Conservation (phyloP, 2,888 invertebrate species). For the Choreutis nemorana region DNA sequence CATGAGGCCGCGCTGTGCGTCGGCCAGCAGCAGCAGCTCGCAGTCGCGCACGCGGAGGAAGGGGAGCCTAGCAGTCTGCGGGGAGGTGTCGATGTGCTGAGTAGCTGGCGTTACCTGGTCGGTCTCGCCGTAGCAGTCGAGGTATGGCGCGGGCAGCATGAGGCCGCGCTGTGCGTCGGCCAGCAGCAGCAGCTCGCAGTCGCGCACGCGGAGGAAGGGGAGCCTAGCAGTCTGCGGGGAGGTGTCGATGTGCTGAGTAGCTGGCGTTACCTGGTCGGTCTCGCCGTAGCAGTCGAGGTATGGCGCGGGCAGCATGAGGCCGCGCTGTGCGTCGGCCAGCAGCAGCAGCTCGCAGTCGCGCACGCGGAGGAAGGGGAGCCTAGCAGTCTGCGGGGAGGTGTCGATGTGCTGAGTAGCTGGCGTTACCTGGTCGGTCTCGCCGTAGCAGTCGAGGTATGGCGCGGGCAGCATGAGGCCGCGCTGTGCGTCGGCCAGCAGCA, state of each 20-base stretch:
- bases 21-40: constrained; percentile 81
- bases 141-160: constrained; percentile 85
- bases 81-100: no score
- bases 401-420: no score
- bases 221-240: no score
- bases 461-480: constrained; percentile 63
- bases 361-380: no score
- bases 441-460: not conserved
- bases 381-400: no score
- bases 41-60: no score
- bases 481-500: constrained; percentile 77
- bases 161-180: constrained; percentile 80
- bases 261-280: constrained; percentile 75
- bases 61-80: constrained; percentile 87
- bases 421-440: constrained; percentile 3
- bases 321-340: constrained; percentile 75
- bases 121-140: constrained; percentile 94
- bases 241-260: no score
- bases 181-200: constrained; percentile 86
- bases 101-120: no score
- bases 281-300: constrained; percentile 95
- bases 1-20: constrained; percentile 80
- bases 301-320: constrained; percentile 85
- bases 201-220: constrained; percentile 83
- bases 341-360: constrained; percentile 88